Evolutionary conservation across 2,888 invertebrate genomes (phyloP), one percentile per base, ranked within the genome.

Genomic region (Drosophila pseudotakahashii): DNA sequence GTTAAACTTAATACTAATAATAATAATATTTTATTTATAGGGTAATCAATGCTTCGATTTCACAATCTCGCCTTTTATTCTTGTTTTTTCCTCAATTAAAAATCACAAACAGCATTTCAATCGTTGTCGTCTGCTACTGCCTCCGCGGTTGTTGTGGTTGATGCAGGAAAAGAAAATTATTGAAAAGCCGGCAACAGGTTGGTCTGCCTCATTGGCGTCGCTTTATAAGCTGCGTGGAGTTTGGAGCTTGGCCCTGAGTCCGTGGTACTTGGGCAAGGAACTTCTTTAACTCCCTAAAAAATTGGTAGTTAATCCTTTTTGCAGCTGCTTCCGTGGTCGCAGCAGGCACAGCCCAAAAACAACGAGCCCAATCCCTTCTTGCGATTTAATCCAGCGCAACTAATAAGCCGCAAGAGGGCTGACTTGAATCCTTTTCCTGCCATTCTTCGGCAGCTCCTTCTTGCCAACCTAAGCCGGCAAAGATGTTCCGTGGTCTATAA

Each of bases 351-450:
- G 6, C 44, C 19, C 41, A 44, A 47, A 48, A 32, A n/a, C 42
- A 36, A n/a, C 42, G 34, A 44, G 32, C 26, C 3, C 44, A 59
- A 64, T 34, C 72, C 59, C 70, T 87, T 84, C 79, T 81, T 75
- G 48, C 51, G 73, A 87, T 79, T 77, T 76, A 85, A 85, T 84
- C 89, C 85, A 76, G 85, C 84, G 88, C 58, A 84, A 81, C 85
- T 89, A 89, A 85, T 87, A 87, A 76, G 62, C 85, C 84, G 71
- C 84, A 84, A 81, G 72, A 60, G 61, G 63, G 50, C 70, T 60
- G 78, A 73, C 77, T 80, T 75, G 72, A 83, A 83, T 78, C 81
- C 87, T 83, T 81, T 80, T 59, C 55, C 67, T 76, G 54, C 50
- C 59, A 23, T 66, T 76, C 23, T 48, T 19, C 48, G 59, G 54